phyloP scores from a whole-genome alignment of 2,113 vertebrate species.

The Melozone crissalis region DNA sequence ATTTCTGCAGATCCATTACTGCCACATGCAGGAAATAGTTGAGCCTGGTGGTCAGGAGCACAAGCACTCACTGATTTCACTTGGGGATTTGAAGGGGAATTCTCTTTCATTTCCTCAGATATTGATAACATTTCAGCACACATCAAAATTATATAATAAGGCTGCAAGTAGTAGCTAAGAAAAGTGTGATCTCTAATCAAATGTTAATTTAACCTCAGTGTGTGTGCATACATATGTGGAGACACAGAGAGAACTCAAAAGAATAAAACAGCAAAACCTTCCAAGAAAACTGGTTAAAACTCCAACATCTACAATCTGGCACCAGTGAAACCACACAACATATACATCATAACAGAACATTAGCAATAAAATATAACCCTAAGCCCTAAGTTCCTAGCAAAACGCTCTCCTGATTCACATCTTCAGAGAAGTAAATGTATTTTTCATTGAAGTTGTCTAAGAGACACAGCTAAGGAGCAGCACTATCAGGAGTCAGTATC shows the following conservation, averaged over 20 bases:
- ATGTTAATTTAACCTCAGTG: background rate
- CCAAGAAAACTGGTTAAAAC: background rate
- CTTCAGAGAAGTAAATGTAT: background rate
- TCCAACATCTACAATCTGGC: background rate
- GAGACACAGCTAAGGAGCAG: background rate
- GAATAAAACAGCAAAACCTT: background rate
- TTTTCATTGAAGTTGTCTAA: background rate
- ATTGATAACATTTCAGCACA: background rate
- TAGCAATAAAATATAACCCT: background rate
- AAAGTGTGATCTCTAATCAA: background rate
- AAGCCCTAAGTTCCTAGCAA: background rate
- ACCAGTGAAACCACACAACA: background rate
- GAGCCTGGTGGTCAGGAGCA: background rate
- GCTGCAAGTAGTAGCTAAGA: background rate
- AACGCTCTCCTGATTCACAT: background rate
- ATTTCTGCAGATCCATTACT: background rate
- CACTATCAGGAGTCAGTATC: background rate
- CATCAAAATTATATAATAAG: background rate
- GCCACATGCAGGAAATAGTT: background rate
- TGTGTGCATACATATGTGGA: background rate
- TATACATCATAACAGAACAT: background rate
- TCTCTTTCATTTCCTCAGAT: background rate
- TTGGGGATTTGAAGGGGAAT: conserved; percentile 38
- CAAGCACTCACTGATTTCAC: background rate
- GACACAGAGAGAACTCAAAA: background rate